Evolutionary conservation across 2,113 vertebrate genomes (phyloP).

Genomic region (Anoura caudifer): DNA sequence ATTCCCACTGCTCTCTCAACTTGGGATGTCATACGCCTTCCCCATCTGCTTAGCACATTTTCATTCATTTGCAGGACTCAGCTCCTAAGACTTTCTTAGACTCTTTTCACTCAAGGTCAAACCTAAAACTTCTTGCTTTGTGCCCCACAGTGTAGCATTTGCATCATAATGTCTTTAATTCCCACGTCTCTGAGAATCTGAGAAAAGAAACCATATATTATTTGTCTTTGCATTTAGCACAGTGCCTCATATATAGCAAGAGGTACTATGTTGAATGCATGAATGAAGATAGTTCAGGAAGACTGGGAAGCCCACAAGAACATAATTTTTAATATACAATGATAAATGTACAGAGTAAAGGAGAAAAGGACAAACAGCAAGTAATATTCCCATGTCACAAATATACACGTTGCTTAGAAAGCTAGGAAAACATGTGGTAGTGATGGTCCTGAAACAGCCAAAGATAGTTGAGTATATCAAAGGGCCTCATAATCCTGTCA

Average conservation of each 20-base stretch:
- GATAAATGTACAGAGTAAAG: background rate
- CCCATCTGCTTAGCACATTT: background rate
- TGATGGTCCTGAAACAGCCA: background rate
- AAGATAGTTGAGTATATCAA: background rate
- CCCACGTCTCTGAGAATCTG: background rate
- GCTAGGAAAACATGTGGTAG: background rate
- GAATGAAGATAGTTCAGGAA: background rate
- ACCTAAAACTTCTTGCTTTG: background rate
- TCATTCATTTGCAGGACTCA: background rate
- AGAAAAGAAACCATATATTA: background rate
- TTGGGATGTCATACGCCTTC: background rate
- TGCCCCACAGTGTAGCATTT: background rate
- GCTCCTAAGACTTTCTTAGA: background rate
- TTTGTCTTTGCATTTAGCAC: background rate
- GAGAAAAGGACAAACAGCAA: background rate
- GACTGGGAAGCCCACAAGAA: background rate
- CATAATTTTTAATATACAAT: background rate
- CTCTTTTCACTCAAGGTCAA: background rate
- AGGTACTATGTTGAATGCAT: background rate
- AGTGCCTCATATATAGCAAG: background rate
- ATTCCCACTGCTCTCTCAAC: background rate
- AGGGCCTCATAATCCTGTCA: background rate
- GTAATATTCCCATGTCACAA: background rate
- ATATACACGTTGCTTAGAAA: background rate
- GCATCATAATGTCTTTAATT: background rate